Base-by-base conservation (phyloP, 2,888 invertebrate genomes). In the Abrostola triplasia region DNA sequence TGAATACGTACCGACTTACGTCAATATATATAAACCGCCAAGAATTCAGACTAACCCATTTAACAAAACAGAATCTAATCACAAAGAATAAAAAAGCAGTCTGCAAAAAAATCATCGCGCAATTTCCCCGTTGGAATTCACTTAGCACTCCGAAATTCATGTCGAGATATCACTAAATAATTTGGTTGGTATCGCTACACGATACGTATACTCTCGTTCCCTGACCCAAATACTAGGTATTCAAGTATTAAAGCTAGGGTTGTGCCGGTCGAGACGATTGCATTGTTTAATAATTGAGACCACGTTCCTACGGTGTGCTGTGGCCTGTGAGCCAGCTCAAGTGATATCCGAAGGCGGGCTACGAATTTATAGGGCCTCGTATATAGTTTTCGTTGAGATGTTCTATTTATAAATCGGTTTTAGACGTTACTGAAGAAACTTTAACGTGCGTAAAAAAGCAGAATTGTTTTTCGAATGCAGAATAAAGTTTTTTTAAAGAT, bases 231-330 rank as follows among this genome's bases (percentile, higher is more conserved):
- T 92, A 88, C 89, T 86, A 85, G 86, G 88, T 90, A 86, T 88
- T 92, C 90, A 92, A 92, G 92, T 93, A 93, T 93, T 93, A 89
- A 93, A 87, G 89, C 85, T 87, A 87, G 89, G 89, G 90, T 84
- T 87, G 89, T 84, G 73, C 84, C 76, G 80, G 81, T 80, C 79
- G 84, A 81, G 85, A 84, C 91, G 92, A 92, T 92, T 92, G 92
- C 92, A 90, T 91, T 90, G 89, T 88, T 93, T 91, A 93, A 93
- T 93, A 93, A 93, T 93, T 91, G 91, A 93, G 85, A 84, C 85
- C 87, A 80, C 87, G 87, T 87, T 87, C 88, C 89, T 75, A 77
- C 85, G 83, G 72, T 71, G 86, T 86, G 64, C 53, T 41, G 67
- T 71, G 86, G 86, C 63, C 53, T 41, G 67, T 56, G 58, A 41